Evolutionary conservation across 1,140 invertebrate species (phyloP), one percentile per base, ranked within the genome.

Genomic region (Homarus americanus): DNA sequence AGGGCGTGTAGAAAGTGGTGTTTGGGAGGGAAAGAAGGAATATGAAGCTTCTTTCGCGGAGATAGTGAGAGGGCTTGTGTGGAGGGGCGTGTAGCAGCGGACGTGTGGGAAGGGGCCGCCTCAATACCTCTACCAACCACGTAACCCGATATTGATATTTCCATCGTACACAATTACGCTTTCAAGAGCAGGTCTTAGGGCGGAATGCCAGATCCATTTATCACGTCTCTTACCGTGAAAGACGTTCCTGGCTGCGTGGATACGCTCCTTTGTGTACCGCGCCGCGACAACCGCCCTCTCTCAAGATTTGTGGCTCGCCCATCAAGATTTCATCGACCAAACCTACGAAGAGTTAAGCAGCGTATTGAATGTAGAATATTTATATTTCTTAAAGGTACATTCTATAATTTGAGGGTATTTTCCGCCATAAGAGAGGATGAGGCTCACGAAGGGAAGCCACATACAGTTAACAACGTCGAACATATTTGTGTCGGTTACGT

Each of bases 131-230:
- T 38, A 20, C 76, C 49, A 78, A 28, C 87, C 32, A 75, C 72
- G 87, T 83, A 90, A 90, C 87, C 40, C 79, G 87, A 89, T 90
- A 90, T 90, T 83, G 87, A 90, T 69, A 83, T 83, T 90, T 82
- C 87, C 72, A 90, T 90, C 87, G 80, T 38, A 40, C 87, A 90
- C 87, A 90, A 90, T 90, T 83, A 90, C 69, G 80, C 87, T 83
- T 83, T 90, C 87, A 83, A 76, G 79, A 63, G 66, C 34, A 34
- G 78, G 66, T 90, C 41, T 83, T 38, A 38, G 63, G 87, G 73
- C 80, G 66, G 72, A 75, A 83, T 75, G 80, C 87, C 75, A 40
- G 40, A 24, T 69, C 87, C 87, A 90, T 90, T 90, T 90, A 80
- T 90, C 87, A 90, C 40, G 87, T 41, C 58, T 66, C 28, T 90